Conservation (phyloP, 2,888 invertebrate genomes). For the Adela reaumurella region DNA sequence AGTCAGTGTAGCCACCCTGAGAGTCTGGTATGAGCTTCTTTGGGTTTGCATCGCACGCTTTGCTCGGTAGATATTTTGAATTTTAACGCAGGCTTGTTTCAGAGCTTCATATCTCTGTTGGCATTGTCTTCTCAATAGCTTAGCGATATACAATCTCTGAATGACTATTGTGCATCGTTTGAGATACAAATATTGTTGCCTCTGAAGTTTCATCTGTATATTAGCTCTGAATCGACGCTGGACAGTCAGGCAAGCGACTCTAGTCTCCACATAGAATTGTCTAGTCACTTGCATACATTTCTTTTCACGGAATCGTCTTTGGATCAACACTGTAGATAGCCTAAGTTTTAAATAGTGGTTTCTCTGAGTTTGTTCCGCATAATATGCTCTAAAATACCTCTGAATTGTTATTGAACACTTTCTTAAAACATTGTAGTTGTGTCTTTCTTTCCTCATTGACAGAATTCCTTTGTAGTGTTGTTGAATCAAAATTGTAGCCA, state of each 20-base stretch:
- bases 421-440: constrained; percentile 14
- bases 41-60: constrained; percentile 8
- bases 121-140: not conserved
- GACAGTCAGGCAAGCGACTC: too few species aligned
- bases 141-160: constrained; percentile 8
- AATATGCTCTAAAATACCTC: constrained; percentile 24
- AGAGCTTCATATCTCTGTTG: not conserved
- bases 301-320: constrained; percentile 19
- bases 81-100: constrained; percentile 6
- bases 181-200: constrained; percentile 10
- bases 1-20: constrained; percentile 11
- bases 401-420: constrained; percentile 18
- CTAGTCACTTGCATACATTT: constrained; percentile 6
- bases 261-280: too few species aligned
- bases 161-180: constrained; percentile 13
- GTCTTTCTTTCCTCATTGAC: constrained; percentile 17
- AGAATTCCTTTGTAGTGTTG: constrained; percentile 20
- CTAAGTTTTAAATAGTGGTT: constrained; percentile 13
- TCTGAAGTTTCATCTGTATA: too few species aligned
- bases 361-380: constrained; percentile 13
- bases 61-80: constrained; percentile 19
- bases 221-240: too few species aligned
- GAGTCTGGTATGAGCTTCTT: not conserved
- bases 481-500: constrained; percentile 28
- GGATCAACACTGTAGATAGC: constrained; percentile 13